Evolutionary conservation across 1,140 invertebrate species (phyloP), one percentile per base, ranked within the genome.

Genomic region (Rhopalosiphum padi): DNA sequence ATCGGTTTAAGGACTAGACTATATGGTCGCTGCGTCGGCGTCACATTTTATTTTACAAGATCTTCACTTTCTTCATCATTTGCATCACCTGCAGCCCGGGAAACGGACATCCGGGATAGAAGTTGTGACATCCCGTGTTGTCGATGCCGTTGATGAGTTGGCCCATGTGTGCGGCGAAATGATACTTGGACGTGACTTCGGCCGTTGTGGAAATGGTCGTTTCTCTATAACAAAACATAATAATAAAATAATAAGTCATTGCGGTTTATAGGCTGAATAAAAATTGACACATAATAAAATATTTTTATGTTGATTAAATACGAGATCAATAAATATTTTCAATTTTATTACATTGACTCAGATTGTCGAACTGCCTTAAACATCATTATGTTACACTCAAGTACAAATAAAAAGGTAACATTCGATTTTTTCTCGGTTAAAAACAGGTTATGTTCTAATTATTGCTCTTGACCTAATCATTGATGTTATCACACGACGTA

Each of bases 91-190:
- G 96, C 48, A 96, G 95, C 30, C 96, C 96, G 41, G 97, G 96
- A 94, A 97, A 95, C 11, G 97, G 97, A 94, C 97, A 97, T 41
- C 96, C 96, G 6, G 97, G 97, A 94, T 97, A 97, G 95, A 97
- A 97, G 94, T 97, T 96, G 94, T 97, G 96, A 94, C 97, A 97
- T 87, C 97, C 97, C 94, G 97, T 96, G 94, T 97, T 97, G 94
- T 97, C 97, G 22, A 97, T 95, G 23, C 97, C 97, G 55, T 96
- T 95, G 82, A 98, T 96, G 86, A 98, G 95, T 95, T 97, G 97
- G 92, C 97, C 97, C 97, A 98, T 98, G 95, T 98, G 97, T 15
- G 97, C 97, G 1, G 97, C 97, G 95, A 97, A 98, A 95, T 97
- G 97, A 95, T 97, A 97, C 94, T 97, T 97, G 43, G 97, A 97